Base-by-base conservation (phyloP, 2,888 invertebrate genomes). In the Tetanocera ferruginea region DNA sequence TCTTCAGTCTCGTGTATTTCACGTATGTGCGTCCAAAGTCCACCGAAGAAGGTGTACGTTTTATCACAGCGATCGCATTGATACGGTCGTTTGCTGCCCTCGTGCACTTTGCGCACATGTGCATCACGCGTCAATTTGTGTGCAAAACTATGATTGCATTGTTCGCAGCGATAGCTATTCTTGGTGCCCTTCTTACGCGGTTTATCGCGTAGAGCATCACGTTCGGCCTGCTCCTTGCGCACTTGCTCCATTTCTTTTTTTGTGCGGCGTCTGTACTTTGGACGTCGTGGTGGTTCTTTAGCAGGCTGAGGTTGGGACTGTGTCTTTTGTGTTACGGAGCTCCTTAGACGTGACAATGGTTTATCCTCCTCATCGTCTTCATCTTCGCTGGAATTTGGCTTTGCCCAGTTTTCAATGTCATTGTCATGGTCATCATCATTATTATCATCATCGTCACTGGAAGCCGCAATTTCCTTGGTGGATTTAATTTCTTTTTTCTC, bases 1-100 rank as follows among this genome's bases (percentile, higher is more conserved):
- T 82, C 83, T 23, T 81, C 77, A 0, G 84, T 79, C 17, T 84
- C 85, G 60, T 87, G 87, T 5, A 88, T 84, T 78, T 88, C 88
- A 14, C 83, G 84, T 25, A 87, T 88, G 80, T 87, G 87, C 0
- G 88, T 87, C 51, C 87, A 87, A 5, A 87, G 85, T 5, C 87
- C 87, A 31, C 88, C 87, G 80, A 88, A 84, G 64, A 86, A 88
- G 31, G 85, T 86, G 80, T 87, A 87, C 0, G 86, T 80, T 75
- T 88, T 87, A 67, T 87, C 88, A 66, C 87, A 87, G n/a, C 86
- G 84, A 76, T 87, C 86, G 52, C 87, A 87, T 73, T 87, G 81
- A 34, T 86, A 87, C 0, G 87, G 87, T 0, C 87, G 83, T 69
- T 86, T 87, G 67, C 80, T 84, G 23, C 88, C 88, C 80, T 87